Evolutionary conservation across 2,797 vertebrate species (phyloP), one percentile per base, ranked within the genome.

Genomic region (Tapirus indicus): DNA sequence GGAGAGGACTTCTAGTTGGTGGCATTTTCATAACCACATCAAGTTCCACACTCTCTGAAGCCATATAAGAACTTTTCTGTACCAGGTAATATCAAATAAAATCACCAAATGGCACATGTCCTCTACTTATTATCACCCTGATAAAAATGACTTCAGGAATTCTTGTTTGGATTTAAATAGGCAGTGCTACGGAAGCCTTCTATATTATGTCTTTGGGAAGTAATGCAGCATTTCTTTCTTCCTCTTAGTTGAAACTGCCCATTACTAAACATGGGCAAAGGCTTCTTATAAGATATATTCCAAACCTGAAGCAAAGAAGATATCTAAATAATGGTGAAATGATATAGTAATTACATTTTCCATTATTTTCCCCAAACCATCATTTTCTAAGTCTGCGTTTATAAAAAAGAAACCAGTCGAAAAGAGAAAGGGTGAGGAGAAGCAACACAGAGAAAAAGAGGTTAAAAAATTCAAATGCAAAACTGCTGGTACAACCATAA

Each of bases 81-180:
- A 74, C 78, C 77, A 86, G 52, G 58, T 87, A 77, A 69, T 16
- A 74, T 27, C 69, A 92, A 96, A 82, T 66, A 62, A 94, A 96
- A 69, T 77, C 74, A 52, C 64, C 83, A 68, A 86, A 56, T 20
- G 32, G 69, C 62, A 44, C 41, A 23, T n/a, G 2, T 27, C 35
- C 44, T 94, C 27, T 82, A 64, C 47, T 90, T 88, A 78, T 11
- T 47, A 89, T 77, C 23, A 58, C 9, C 20, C 35, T 38, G 13
- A 71, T 91, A 47, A 91, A 93, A 95, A 84, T 8, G 16, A 68
- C 75, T 75, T 96, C 44, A 58, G 56, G 27, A 35, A 93, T n/a
- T 60, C 97, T 77, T 91, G n/a, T 44, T 75, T 83, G 54, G 62
- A 64, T 78, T 69, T 92, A 90, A 54, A 69, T 20, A 47, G 21